Base-by-base conservation (phyloP, 2,797 vertebrate genomes). In the Florisuga fusca region DNA sequence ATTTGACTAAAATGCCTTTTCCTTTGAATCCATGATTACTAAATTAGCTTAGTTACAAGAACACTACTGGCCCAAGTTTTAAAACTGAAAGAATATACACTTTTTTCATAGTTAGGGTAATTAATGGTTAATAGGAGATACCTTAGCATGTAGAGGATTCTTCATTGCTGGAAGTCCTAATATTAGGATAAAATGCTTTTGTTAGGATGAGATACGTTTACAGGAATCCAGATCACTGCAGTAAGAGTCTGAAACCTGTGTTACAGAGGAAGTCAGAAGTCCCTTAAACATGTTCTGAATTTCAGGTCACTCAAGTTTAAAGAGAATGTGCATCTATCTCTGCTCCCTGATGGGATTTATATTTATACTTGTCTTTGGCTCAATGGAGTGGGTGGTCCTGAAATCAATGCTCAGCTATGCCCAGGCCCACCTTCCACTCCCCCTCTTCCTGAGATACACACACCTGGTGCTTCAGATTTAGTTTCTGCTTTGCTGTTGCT, bases 391-490 rank as follows among this genome's bases (percentile, higher is more conserved):
- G 23, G n/a, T 69, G 34, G 62, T 41, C 43, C 69, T 93, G 92
- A 95, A 96, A 84, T 77, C 31, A 88, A 31, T 59, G 26, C 62
- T 71, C 46, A 90, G 66, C 69, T 63, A 66, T 80, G 69, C 36
- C 31, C 45, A 78, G 38, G 55, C 68, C 71, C 64, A 94, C 68
- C 38, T 93, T 87, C 48, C 62, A 48, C 76, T 38, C 59, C 46
- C 27, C 21, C 66, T 73, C 74, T 93, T 96, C 87, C 84, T 92
- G 25, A 26, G 51, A 20, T 9, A n/a, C 17, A 22, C 11, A 8
- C 55, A 64, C 33, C 31, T 72, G 59, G 11, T 82, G 68, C 50
- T 69, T 82, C 43, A 85, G 48, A 79, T 94, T 72, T 57, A 23
- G 29, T 87, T 92, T 90, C 85, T 84, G 31, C 61, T 93, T 75